Conservation (phyloP, 2,113 vertebrate species). For the Procavia capensis region DNA sequence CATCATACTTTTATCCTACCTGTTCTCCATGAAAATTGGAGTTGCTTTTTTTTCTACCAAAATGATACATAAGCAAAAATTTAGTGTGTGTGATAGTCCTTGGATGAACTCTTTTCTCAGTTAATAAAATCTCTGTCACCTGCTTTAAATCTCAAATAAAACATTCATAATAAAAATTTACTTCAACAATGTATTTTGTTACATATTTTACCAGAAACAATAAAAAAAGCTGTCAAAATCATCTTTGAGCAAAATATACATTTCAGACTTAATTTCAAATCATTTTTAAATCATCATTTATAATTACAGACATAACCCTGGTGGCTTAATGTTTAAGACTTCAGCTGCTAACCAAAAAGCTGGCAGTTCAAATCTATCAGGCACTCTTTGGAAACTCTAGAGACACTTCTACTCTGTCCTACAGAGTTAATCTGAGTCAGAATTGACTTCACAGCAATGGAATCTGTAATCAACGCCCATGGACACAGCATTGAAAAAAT, state of each 20-base stretch:
- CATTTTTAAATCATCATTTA: neutral
- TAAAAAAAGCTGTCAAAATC: neutral
- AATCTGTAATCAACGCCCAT: too few species aligned
- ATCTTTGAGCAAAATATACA: neutral
- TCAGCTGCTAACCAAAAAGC: too few species aligned
- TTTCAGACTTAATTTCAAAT: neutral
- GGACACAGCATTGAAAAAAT: too few species aligned
- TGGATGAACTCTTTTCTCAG: neutral
- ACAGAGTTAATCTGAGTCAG: too few species aligned
- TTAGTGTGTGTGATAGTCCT: neutral
- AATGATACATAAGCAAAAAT: neutral
- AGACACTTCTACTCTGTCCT: too few species aligned
- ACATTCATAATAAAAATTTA: neutral
- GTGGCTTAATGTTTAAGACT: too few species aligned
- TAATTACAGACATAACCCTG: neutral
- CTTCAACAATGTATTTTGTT: neutral
- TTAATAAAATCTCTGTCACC: neutral
- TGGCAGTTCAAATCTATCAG: too few species aligned
- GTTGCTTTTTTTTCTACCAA: neutral
- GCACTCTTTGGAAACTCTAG: too few species aligned
- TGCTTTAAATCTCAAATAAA: neutral
- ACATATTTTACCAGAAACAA: neutral
- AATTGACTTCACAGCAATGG: too few species aligned
- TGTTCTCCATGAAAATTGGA: neutral
- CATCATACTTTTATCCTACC: fast-evolving